Base-by-base conservation (phyloP, 1,140 invertebrate species). In the Macrotrachela quadricornifera region DNA sequence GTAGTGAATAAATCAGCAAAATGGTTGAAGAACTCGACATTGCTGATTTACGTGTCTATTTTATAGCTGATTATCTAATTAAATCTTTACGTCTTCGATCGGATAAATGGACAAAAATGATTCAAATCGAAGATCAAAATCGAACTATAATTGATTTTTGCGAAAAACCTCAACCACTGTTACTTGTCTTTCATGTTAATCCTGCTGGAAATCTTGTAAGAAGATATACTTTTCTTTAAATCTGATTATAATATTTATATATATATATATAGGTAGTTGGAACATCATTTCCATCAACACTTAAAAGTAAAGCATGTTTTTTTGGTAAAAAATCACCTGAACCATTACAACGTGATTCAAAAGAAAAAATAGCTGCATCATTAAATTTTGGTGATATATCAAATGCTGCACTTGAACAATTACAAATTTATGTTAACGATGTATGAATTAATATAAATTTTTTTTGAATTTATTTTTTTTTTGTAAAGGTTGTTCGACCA, bases 341-440 rank as follows among this genome's bases (percentile, higher is more conserved):
- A 40, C 73, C 78, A 6, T 75, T 91, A 13, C 75, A 78, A 4
- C 84, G 80, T 62, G 81, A 85, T 36, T 59, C 61, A 21, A 75
- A 75, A 49, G 67, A 79, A 6, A 74, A 74, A 17, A 8, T 30
- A 4, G 21, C 21, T 30, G 74, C 79, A 42, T 77, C 79, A 61
- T 70, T 92, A 1, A 78, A 91, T 37, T 79, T 79, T 63, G 88
- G 88, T 12, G 87, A 95, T 68, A 68, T 95, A 56, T 82, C 85
- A 2, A 79, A 82, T 46, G 78, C 82, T 59, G 78, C 87, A 15
- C 80, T 94, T 42, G 87, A 92, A 62, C 82, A 91, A 64, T 67
- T 94, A 38, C 83, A 85, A 13, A 78, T 81, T 0, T 74, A 91
- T 59, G 82, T 92, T 2, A 86, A 94, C 63, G 85, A 91, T 69